Conservation (phyloP, 2,888 invertebrate species). For the Agonum fuliginosum region DNA sequence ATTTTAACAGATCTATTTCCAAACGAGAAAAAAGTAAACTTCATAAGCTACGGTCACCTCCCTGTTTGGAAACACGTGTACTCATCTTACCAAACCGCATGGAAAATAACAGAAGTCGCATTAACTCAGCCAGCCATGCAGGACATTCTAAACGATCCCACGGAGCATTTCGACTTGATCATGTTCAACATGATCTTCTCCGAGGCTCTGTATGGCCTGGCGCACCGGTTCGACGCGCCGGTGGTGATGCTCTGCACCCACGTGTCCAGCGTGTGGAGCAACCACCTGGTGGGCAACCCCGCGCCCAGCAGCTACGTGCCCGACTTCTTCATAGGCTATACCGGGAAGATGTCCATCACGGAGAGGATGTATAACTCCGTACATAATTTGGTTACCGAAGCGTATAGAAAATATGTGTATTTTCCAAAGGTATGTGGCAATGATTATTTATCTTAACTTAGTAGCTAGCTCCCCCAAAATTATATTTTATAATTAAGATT, state of each 20-base stretch:
- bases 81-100: background rate
- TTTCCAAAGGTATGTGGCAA: too few relatives aligned
- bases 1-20: too few relatives aligned
- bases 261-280: conserved; percentile 61
- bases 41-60: background rate
- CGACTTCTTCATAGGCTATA: conserved; percentile 58
- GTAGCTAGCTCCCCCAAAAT: too few relatives aligned
- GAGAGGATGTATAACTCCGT: conserved; percentile 6
- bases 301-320: conserved; percentile 63
- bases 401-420: too few relatives aligned
- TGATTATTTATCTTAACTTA: too few relatives aligned
- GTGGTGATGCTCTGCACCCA: conserved; percentile 63
- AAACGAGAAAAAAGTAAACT: background rate
- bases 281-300: conserved; percentile 65
- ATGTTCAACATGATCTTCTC: conserved; percentile 66
- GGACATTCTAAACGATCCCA: conserved; percentile 63
- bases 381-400: too few relatives aligned
- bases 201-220: conserved; percentile 65
- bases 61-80: background rate
- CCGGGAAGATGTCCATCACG: conserved; percentile 62
- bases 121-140: conserved; percentile 64
- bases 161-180: conserved; percentile 66
- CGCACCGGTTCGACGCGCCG: conserved; percentile 64
- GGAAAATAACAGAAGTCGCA: conserved; percentile 53
- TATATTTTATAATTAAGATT: too few relatives aligned